Conservation (phyloP, 2,888 invertebrate genomes). For the Lamellibrachia satsuma region DNA sequence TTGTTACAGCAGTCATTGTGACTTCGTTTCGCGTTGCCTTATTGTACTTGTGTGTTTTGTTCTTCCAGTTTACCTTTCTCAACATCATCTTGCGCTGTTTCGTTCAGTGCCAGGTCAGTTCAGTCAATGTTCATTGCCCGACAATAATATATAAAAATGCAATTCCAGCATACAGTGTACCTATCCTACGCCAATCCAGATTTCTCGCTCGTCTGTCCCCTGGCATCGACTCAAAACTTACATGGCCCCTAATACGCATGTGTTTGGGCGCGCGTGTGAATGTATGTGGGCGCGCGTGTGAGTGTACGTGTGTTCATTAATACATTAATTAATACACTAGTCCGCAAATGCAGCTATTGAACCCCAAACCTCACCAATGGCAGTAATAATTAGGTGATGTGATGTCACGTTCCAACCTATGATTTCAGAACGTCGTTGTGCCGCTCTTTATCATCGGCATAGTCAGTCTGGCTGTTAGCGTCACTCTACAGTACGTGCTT, state of each 20-base stretch:
- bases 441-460: constrained; percentile 38
- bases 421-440: constrained; percentile 36
- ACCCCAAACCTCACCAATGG: too few species aligned
- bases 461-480: constrained; percentile 31
- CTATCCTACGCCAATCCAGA: too few species aligned
- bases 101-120: constrained; percentile 28
- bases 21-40: background rate
- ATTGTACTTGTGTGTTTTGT: background rate
- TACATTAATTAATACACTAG: too few species aligned
- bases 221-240: too few species aligned
- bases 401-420: background rate
- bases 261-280: too few species aligned
- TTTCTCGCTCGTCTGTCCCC: too few species aligned
- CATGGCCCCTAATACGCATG: too few species aligned
- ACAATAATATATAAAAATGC: background rate
- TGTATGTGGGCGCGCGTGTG: too few species aligned
- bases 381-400: background rate
- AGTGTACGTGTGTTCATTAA: too few species aligned
- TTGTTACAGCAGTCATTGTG: background rate
- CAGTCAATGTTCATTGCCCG: background rate
- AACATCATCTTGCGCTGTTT: constrained; percentile 25
- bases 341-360: too few species aligned
- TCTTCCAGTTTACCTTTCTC: constrained; percentile 27
- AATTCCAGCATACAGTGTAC: too few species aligned
- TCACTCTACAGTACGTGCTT: constrained; percentile 34